These are phyloP conservation scores for Salarias fasciatus DNA, from an alignment of 2,797 vertebrate species.

Conservation along the genomic window DNA sequence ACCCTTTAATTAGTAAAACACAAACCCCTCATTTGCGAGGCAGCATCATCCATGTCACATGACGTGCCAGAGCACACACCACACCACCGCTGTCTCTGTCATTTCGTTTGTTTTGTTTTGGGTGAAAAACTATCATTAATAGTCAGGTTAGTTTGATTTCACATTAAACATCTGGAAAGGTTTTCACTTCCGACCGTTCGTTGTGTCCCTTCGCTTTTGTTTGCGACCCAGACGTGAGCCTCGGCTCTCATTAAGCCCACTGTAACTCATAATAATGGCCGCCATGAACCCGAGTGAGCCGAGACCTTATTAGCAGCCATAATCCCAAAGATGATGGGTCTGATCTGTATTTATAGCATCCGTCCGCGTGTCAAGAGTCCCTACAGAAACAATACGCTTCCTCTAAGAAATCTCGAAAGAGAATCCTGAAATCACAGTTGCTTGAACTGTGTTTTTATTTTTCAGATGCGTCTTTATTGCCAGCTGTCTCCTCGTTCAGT, in stretches of 20 bases:
- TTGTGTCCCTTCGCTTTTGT: slow-evolving; percentile 21
- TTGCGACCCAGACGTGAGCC: slow-evolving; percentile 9
- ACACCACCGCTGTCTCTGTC: background rate
- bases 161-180: too few relatives aligned
- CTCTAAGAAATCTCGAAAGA: background rate
- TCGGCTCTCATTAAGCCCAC: slow-evolving; percentile 39
- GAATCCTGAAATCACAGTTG: too few relatives aligned
- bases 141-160: too few relatives aligned
- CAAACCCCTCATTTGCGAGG: slow-evolving; percentile 29
- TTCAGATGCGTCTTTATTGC: too few relatives aligned
- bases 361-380: slow-evolving; percentile 20
- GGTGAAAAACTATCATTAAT: too few relatives aligned
- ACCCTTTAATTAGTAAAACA: slow-evolving; percentile 43
- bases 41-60: slow-evolving; percentile 8
- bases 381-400: too few relatives aligned
- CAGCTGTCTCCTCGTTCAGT: too few relatives aligned
- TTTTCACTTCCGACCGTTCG: too few relatives aligned
- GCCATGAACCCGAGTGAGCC: slow-evolving; percentile 46
- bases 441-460: too few relatives aligned
- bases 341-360: slow-evolving; percentile 16
- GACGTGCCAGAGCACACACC: background rate
- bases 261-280: slow-evolving; percentile 56
- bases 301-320: slow-evolving; percentile 42
- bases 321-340: slow-evolving; percentile 34
- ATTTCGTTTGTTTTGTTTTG: too few relatives aligned